Conservation (phyloP, 2,797 vertebrate species). For the Macrochelys suwanniensis region DNA sequence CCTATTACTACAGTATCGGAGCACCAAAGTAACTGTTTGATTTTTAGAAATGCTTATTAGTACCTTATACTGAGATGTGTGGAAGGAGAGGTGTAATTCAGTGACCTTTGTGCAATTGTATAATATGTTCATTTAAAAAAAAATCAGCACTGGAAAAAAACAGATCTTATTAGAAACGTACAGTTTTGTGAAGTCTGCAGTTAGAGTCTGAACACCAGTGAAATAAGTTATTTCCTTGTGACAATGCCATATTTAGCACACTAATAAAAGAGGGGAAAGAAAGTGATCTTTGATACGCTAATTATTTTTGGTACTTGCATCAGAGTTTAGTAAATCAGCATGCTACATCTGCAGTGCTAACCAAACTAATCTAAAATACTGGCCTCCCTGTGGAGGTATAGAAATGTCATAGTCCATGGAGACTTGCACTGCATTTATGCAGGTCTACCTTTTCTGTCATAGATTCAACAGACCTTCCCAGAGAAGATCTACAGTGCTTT, state of each 20-base stretch:
- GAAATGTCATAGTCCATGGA: conserved; percentile 80
- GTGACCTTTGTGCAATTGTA: conserved; percentile 3
- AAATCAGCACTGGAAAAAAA: not conserved
- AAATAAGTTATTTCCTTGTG: conserved; percentile 49
- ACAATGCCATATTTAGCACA: conserved; percentile 62
- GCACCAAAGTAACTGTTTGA: not conserved
- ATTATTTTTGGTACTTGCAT: conserved; percentile 81
- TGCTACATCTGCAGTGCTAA: conserved; percentile 80
- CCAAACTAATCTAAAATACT: conserved; percentile 83
- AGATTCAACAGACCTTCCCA: conserved; percentile 76
- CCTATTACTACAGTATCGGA: not conserved
- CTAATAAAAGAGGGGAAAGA: conserved; percentile 67
- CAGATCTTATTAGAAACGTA: not conserved
- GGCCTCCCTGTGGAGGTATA: conserved; percentile 77
- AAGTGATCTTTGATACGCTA: conserved; percentile 78
- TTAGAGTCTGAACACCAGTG: conserved; percentile 32
- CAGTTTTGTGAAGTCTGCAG: conserved; percentile 29
- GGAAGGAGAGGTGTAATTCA: not conserved
- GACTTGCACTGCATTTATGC: conserved; percentile 79
- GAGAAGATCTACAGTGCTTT: conserved; percentile 75
- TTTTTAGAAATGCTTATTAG: conserved; percentile 7
- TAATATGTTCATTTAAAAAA: not conserved
- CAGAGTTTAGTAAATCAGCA: conserved; percentile 80
- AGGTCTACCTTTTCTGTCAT: conserved; percentile 78
- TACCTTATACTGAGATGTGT: not conserved